Evolutionary conservation across 2,113 vertebrate species (phyloP).

Genomic region (Apus apus): DNA sequence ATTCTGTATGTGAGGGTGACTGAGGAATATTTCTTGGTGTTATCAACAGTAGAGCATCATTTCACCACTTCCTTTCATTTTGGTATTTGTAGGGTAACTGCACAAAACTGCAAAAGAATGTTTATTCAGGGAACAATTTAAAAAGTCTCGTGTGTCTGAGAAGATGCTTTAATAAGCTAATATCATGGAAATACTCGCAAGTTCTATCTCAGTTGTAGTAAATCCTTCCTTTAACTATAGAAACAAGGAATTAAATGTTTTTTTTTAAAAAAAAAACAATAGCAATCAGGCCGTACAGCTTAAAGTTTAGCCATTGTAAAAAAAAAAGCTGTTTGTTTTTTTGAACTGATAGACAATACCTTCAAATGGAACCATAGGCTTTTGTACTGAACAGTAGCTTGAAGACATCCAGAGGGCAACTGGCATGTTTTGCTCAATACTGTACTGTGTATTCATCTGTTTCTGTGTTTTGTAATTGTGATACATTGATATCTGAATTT

Average conservation of each 20-base stretch:
- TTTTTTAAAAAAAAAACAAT: background rate
- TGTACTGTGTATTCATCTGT: background rate
- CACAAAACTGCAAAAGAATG: background rate
- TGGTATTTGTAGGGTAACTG: background rate
- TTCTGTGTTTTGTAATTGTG: background rate
- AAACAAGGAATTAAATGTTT: background rate
- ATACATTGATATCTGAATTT: background rate
- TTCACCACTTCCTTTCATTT: background rate
- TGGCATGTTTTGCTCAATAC: background rate
- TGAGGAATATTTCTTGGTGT: background rate
- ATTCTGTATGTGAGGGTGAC: background rate
- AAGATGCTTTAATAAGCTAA: background rate
- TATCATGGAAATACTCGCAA: background rate
- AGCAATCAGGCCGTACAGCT: background rate
- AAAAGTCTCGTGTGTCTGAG: background rate
- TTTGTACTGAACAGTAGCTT: background rate
- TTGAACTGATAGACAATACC: background rate
- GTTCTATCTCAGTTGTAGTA: background rate
- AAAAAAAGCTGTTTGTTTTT: background rate
- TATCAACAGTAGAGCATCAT: background rate
- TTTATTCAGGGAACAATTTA: constrained; percentile 26
- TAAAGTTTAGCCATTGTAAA: background rate
- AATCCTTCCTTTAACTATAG: background rate
- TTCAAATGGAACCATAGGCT: background rate
- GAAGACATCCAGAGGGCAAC: background rate